A percentile compares a stretch with the other conserved stretches of the same genome.
Evolutionary conservation across 1,140 invertebrate genomes (phyloP).

Genomic region (Drosophila repletoides): DNA sequence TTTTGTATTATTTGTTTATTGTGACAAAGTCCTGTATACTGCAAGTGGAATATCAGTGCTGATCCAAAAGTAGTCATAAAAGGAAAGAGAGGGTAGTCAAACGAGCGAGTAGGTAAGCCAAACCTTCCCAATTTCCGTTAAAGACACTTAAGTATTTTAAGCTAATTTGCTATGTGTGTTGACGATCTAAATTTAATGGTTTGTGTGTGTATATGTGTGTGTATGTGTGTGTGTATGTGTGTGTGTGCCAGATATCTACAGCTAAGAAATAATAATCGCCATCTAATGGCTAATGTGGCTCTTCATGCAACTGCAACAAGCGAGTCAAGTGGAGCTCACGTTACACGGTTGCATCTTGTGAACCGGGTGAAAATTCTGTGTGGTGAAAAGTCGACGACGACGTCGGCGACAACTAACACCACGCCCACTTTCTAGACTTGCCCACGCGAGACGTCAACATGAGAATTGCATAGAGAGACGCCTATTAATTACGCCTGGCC

Average conservation of each 20-base stretch:
- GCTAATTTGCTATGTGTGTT: slow-evolving; percentile 29
- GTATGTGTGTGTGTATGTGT: slow-evolving; percentile 1
- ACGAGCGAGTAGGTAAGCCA: slow-evolving; percentile 38
- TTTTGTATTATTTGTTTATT: slow-evolving; percentile 1
- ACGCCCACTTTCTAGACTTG: slow-evolving; percentile 25
- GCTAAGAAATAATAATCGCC: not conserved
- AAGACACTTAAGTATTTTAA: not conserved
- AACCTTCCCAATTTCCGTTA: slow-evolving; percentile 31
- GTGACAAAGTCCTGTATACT: not conserved
- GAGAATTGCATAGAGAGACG: slow-evolving; percentile 14
- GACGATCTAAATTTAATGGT: slow-evolving; percentile 24
- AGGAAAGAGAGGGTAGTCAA: not conserved
- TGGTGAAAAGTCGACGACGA: not conserved
- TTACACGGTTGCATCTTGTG: not conserved
- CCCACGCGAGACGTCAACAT: not conserved
- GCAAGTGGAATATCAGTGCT: slow-evolving; percentile 2
- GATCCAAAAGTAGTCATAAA: not conserved
- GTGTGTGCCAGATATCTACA: slow-evolving; percentile 22
- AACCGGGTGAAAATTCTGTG: slow-evolving; percentile 16
- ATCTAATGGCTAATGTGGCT: not conserved
- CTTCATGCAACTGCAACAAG: slow-evolving; percentile 3
- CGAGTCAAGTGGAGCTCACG: slow-evolving; percentile 18
- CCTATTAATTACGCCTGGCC: not conserved
- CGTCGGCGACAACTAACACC: not conserved
- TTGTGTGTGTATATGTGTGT: not conserved